phyloP scores from a whole-genome alignment of 2,888 invertebrate genomes.

The Buathra laborator region DNA sequence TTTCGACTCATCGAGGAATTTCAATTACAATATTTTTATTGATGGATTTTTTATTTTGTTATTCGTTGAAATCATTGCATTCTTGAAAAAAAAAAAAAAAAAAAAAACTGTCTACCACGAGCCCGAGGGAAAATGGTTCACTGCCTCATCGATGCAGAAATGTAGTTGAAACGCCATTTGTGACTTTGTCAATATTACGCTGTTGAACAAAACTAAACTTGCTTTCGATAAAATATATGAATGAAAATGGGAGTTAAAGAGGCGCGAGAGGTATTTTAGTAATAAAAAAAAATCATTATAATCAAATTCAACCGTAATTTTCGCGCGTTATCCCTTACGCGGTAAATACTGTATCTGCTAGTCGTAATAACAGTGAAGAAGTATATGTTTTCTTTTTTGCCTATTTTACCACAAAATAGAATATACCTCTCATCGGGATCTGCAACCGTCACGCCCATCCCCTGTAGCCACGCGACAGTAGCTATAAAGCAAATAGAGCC shows the following conservation, averaged over 20 bases:
- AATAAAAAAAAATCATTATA: background rate
- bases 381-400: slow-evolving; percentile 71
- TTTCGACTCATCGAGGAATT: background rate
- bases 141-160: too few species aligned
- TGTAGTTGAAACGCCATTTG: too few species aligned
- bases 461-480: slow-evolving; percentile 81
- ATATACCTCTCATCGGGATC: slow-evolving; percentile 75
- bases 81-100: background rate
- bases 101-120: too few species aligned
- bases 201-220: too few species aligned
- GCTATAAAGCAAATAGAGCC: slow-evolving; percentile 83
- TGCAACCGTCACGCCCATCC: slow-evolving; percentile 81
- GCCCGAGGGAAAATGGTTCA: too few species aligned
- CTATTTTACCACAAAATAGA: slow-evolving; percentile 82
- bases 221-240: too few species aligned
- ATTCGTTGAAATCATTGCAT: too few species aligned
- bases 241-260: too few species aligned
- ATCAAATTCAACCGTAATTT: background rate
- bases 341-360: background rate
- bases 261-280: too few species aligned
- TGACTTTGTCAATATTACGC: too few species aligned
- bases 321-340: background rate
- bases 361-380: background rate
- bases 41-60: background rate
- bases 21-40: background rate